A percentile compares a stretch with the other conserved stretches of the same genome.
Conservation (phyloP, 2,888 invertebrate genomes). For the Lutraria lutraria region DNA sequence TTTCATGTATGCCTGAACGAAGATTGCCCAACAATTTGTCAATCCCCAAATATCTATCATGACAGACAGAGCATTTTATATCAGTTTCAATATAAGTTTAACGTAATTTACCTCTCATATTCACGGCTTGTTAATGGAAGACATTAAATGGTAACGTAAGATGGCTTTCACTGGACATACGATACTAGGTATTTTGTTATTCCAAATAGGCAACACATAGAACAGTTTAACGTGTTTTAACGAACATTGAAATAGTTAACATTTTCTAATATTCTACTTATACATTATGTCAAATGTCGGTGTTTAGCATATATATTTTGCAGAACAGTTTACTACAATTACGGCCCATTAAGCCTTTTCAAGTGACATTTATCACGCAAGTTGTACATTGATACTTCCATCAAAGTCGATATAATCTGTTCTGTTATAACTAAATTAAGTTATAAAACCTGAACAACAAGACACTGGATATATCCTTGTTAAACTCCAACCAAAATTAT, state of each 20-base stretch:
- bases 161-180: background rate
- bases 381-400: background rate
- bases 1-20: background rate
- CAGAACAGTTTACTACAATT: background rate
- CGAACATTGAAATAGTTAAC: background rate
- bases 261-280: background rate
- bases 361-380: constrained; percentile 4
- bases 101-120: background rate
- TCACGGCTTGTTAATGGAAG: background rate
- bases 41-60: background rate
- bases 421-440: background rate
- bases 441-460: background rate
- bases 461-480: background rate
- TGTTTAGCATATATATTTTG: background rate
- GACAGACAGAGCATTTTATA: background rate
- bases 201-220: background rate
- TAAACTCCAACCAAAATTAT: background rate
- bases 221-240: background rate
- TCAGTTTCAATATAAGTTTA: background rate
- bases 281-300: constrained; percentile 9
- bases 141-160: constrained; percentile 7
- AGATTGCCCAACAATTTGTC: background rate
- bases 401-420: background rate
- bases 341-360: background rate
- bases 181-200: background rate